Evolutionary conservation across 1,140 invertebrate species (phyloP).

Genomic region (Belonocnema kinseyi): DNA sequence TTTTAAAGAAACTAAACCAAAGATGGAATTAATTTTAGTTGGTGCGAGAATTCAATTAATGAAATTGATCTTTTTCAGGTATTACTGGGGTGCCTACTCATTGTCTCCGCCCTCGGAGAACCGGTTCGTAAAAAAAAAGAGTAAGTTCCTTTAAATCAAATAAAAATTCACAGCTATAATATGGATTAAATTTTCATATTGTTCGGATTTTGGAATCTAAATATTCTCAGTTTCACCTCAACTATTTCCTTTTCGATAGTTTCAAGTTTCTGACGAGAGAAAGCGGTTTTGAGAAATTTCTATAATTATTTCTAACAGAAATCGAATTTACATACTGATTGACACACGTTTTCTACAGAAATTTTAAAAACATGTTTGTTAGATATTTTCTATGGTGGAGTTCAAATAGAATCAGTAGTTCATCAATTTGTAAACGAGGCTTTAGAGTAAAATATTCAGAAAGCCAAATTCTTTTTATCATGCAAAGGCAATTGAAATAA

Average conservation of each 20-base stretch:
- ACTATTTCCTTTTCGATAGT: slow-evolving; percentile 37
- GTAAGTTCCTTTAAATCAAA: slow-evolving; percentile 59
- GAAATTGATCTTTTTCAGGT: slow-evolving; percentile 64
- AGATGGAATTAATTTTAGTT: background rate
- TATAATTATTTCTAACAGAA: background rate
- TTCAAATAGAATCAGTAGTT: too few species aligned
- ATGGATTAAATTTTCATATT: background rate
- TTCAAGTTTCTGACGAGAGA: background rate
- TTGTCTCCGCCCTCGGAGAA: slow-evolving; percentile 65
- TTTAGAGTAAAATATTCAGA: too few species aligned
- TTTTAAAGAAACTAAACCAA: background rate
- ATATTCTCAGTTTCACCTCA: slow-evolving; percentile 22
- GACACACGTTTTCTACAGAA: too few species aligned
- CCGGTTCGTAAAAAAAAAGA: slow-evolving; percentile 69
- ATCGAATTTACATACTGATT: slow-evolving; percentile 1
- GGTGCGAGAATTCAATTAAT: slow-evolving; percentile 32
- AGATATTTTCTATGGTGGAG: too few species aligned
- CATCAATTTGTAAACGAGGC: too few species aligned
- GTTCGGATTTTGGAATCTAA: slow-evolving; percentile 24
- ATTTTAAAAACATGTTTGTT: too few species aligned
- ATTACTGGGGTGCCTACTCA: slow-evolving; percentile 67
- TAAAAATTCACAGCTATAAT: background rate
- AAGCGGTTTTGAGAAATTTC: slow-evolving; percentile 10
- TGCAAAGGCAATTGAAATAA: too few species aligned
- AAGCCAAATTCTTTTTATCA: too few species aligned